Evolutionary conservation across 2,113 vertebrate species (phyloP), one percentile per base, ranked within the genome.

Genomic region (Dicrurus megarhynchus): DNA sequence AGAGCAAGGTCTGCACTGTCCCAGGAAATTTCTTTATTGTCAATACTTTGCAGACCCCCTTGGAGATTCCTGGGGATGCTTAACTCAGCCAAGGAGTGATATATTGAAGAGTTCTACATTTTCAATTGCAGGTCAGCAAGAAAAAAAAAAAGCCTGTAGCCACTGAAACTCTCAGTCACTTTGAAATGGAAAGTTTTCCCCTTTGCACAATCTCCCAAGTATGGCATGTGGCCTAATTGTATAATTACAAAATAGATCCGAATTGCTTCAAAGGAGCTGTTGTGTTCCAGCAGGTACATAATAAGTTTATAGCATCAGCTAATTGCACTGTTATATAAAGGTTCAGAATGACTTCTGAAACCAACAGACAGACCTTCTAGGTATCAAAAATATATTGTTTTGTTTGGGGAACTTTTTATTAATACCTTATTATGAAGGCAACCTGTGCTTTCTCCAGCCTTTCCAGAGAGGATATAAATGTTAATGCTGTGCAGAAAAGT

Each of bases 201-300:
- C 75, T 84, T 88, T 65, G 35, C 61, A 87, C 81, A 88, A 57
- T 63, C 64, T 93, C 81, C 70, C 33, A 53, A 37, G 50, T 39
- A 75, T 74, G 85, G 93, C 85, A 84, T 24, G 56, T 84, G 70
- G 77, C 93, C 90, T 94, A 94, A 92, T 95, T 81, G 24, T 84
- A 11, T 92, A 89, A 90, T 69, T 67, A 55, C 57, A 84, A 67
- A 92, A 84, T 65, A 90, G 95, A 90, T 95, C 22, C 0, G 2
- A 95, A 92, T 92, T 75, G 57, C 46, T 94, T 95, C 90, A 93
- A 92, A 94, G 74, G 76, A 90, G 59, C 90, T 88, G 47, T 71
- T 94, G 83, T 91, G 75, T 68, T 94, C 92, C 84, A 95, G 86
- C 86, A 97, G 92, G 83, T 96, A 71, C 53, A 46, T 85, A 93